Evolutionary conservation across 2,797 vertebrate species (phyloP), one percentile per base, ranked within the genome.

Genomic region (Phrynocephalus vlangalii): DNA sequence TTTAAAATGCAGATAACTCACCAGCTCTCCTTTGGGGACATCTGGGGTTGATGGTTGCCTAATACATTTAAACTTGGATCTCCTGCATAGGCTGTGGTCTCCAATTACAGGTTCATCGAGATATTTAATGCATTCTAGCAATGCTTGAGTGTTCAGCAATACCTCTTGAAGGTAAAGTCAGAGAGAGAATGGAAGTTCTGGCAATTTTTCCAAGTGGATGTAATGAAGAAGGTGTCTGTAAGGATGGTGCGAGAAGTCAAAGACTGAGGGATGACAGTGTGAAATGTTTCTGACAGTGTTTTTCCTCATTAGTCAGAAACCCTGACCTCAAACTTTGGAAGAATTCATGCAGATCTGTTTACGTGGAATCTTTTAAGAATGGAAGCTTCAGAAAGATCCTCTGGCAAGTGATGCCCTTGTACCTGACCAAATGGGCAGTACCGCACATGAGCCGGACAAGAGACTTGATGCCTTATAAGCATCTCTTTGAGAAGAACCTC

Each of bases 1-100:
- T 91, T 94, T 90, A 81, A 80, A 91, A 90, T 90, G 66, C 86
- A 90, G 75, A 84, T 81, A 87, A 79, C 82, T 82, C 92, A 92
- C 92, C 79, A 91, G 90, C 88, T 93, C 80, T 89, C 88, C 83
- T 88, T 89, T 87, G 88, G 90, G 85, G 84, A 79, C 84, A 15
- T 76, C 79, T 60, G 83, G 88, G 78, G 80, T 87, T 90, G 94
- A 92, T 66, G 85, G 92, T 44, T 86, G 87, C 75, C 86, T 88
- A 91, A 90, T 88, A 89, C 68, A 90, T 86, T 66, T 91, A 82
- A 86, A 84, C 80, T 11, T 88, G 24, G 75, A 84, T 77, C 7
- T 44, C 28, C 48, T 71, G 16, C 68, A 66, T 81, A 63, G 77
- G 38, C 52, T 16, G 83, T 68, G 71, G 84, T 88, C 71, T 83